Percentiles rank a stretch among this genome's conserved stretches.
Conservation (phyloP, 2,888 invertebrate genomes). For the Agonopterix subpropinquella region DNA sequence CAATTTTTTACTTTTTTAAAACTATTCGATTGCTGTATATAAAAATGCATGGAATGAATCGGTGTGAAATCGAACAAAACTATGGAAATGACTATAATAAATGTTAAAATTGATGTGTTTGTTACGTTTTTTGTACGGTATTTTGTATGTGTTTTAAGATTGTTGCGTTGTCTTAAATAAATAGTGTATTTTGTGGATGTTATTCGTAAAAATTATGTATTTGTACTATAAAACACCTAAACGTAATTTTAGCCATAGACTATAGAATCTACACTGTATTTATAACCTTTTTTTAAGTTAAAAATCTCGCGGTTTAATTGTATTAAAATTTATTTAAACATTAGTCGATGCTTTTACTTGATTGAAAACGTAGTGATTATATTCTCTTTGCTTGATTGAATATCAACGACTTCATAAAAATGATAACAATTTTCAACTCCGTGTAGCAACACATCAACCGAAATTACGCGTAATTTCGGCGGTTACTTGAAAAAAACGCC, state of each 20-base stretch:
- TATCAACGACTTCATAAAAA: too few species aligned
- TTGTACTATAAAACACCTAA: not conserved
- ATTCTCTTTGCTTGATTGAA: too few species aligned
- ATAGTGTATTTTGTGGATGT: not conserved
- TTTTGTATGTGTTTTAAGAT: constrained; percentile 7
- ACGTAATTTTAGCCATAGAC: too few species aligned
- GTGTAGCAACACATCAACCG: too few species aligned
- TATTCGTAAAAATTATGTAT: not conserved
- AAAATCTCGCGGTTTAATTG: not conserved
- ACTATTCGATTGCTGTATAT: too few species aligned
- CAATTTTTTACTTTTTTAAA: too few species aligned
- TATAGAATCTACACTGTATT: constrained; percentile 1
- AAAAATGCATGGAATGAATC: too few species aligned
- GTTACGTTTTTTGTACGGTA: constrained; percentile 10
- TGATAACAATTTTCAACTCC: too few species aligned
- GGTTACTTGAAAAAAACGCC: too few species aligned
- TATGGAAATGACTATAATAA: constrained; percentile 1
- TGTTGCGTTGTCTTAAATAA: not conserved
- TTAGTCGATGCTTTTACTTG: not conserved
- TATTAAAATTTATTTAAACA: not conserved
- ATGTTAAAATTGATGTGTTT: constrained; percentile 5
- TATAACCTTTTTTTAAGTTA: not conserved
- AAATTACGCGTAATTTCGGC: too few species aligned
- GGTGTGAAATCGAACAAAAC: too few species aligned
- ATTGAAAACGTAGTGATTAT: too few species aligned